These are phyloP conservation scores for Staurois parvus DNA, from an alignment of 2,797 vertebrate genomes.

Conservation along the genomic window DNA sequence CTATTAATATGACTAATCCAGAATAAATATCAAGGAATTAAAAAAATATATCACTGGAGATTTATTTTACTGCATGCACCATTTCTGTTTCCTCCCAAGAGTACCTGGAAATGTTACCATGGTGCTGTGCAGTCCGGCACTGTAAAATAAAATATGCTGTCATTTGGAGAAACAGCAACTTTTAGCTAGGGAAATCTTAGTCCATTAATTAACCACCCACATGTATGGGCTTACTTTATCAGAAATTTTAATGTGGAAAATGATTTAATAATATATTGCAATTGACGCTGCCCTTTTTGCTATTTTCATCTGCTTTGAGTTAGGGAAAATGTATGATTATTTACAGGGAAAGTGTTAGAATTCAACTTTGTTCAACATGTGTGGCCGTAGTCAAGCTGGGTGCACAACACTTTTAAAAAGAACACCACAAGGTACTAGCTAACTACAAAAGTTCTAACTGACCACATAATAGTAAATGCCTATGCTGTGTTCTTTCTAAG, in stretches of 20 bases:
- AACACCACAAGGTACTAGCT: background rate
- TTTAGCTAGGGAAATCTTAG: slow-evolving; percentile 31
- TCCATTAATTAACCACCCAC: slow-evolving; percentile 41
- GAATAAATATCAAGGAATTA: slow-evolving; percentile 32
- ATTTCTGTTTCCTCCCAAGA: slow-evolving; percentile 47
- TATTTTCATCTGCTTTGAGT: slow-evolving; percentile 36
- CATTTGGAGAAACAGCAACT: slow-evolving; percentile 45
- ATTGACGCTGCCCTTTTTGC: background rate
- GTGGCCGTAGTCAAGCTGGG: background rate
- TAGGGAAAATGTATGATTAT: slow-evolving; percentile 16
- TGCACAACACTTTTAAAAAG: background rate
- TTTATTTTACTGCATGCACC: slow-evolving; percentile 38
- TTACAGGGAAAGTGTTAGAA: slow-evolving; percentile 26
- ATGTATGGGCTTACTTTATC: slow-evolving; percentile 37
- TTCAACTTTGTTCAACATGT: slow-evolving; percentile 16
- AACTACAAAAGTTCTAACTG: background rate
- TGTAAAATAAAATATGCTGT: slow-evolving; percentile 52
- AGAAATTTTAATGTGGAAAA: slow-evolving; percentile 43
- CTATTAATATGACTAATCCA: slow-evolving; percentile 32
- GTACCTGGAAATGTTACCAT: slow-evolving; percentile 39
- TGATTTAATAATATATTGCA: slow-evolving; percentile 34
- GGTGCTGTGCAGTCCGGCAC: background rate
- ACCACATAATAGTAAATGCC: too few species aligned
- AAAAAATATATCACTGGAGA: slow-evolving; percentile 9
- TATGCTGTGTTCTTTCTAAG: too few species aligned